Conservation (phyloP, 2,113 vertebrate genomes). For the Albula goreensis region DNA sequence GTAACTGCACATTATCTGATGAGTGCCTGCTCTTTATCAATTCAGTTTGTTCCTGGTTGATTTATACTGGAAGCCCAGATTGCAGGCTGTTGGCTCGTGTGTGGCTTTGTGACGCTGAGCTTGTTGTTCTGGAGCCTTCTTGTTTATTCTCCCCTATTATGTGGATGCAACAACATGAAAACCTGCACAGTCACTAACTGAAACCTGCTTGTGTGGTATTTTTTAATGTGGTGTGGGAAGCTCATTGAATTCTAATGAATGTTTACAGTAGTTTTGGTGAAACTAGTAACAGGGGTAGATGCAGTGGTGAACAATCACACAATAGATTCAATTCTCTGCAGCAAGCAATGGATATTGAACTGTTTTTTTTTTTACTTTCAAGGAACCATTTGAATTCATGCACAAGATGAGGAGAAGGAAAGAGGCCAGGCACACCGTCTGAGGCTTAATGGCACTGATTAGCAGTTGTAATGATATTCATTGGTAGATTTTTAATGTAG, state of each 20-base stretch:
- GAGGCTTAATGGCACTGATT: neutral
- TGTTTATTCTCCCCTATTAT: neutral
- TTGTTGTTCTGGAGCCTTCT: neutral
- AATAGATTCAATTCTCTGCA: neutral
- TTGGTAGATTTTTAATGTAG: neutral
- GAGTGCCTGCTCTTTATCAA: neutral
- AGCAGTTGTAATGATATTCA: neutral
- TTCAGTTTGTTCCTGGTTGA: neutral
- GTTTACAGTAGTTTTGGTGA: neutral
- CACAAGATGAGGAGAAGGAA: neutral
- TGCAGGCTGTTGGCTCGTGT: neutral
- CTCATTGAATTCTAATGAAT: neutral
- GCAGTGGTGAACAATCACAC: neutral
- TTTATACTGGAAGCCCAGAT: neutral
- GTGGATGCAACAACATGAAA: neutral
- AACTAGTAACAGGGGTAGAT: neutral
- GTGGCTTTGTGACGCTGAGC: neutral
- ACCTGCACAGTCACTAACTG: neutral
- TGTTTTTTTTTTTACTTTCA: neutral
- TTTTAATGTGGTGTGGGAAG: neutral
- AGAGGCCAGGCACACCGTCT: neutral
- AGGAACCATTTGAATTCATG: neutral
- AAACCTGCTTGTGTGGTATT: neutral
- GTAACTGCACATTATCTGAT: conserved; percentile 1
- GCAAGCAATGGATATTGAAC: neutral